Evolutionary conservation across 2,113 vertebrate genomes (phyloP).

Genomic region (Phaethon lepturus): DNA sequence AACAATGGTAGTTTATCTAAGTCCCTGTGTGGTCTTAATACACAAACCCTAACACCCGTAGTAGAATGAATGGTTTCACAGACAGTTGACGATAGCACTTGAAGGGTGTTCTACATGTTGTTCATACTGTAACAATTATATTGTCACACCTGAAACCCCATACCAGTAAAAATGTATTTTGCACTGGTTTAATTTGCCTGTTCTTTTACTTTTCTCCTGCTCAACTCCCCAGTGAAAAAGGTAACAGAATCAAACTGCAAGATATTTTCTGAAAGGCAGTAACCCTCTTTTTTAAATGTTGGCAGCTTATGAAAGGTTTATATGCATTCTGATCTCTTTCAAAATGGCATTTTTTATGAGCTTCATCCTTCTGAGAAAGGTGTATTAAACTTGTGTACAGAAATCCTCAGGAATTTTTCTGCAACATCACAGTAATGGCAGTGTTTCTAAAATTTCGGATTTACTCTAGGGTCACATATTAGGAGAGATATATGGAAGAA

Average conservation of each 20-base stretch:
- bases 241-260: background rate
- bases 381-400: background rate
- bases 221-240: background rate
- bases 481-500: background rate
- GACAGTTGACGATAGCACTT: background rate
- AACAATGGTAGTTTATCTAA: background rate
- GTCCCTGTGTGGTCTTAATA: background rate
- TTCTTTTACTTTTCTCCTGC: background rate
- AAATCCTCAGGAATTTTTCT: background rate
- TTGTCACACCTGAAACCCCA: background rate
- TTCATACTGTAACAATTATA: background rate
- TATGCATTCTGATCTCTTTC: background rate
- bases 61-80: background rate
- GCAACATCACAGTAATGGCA: background rate
- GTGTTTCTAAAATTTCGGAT: background rate
- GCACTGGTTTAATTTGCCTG: background rate
- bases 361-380: background rate
- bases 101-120: background rate
- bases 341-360: background rate
- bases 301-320: background rate
- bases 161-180: background rate
- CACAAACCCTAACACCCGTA: accelerated
- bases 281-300: background rate
- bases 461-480: background rate
- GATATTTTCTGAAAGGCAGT: background rate